Evolutionary conservation across 2,113 vertebrate genomes (phyloP).

Genomic region (Tricholaema leucomelas): DNA sequence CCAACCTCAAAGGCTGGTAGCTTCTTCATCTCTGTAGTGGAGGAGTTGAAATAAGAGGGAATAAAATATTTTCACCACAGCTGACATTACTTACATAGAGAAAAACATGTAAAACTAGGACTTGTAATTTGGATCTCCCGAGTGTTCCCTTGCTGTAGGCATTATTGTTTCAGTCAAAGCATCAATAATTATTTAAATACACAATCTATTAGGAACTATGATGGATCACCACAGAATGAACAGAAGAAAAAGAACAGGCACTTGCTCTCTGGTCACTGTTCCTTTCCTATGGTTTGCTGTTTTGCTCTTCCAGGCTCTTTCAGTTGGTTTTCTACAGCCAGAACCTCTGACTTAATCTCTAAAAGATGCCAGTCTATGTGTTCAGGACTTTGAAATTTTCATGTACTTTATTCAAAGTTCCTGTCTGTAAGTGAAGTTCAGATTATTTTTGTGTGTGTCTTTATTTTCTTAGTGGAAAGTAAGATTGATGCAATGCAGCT

Average conservation of each 20-base stretch:
- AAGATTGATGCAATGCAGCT: background rate
- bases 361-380: background rate
- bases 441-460: background rate
- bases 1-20: background rate
- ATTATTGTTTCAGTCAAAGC: background rate
- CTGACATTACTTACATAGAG: background rate
- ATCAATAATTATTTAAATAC: background rate
- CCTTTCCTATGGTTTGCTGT: rapidly evolving
- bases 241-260: background rate
- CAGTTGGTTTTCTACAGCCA: background rate
- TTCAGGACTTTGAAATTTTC: background rate
- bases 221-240: background rate
- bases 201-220: background rate
- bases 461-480: conserved; percentile 4
- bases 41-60: background rate
- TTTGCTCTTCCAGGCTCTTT: background rate
- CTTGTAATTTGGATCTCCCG: background rate
- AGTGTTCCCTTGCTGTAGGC: background rate
- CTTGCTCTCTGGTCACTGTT: background rate
- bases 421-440: background rate
- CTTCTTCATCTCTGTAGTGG: background rate
- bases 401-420: background rate
- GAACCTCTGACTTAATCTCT: background rate
- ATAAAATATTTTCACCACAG: background rate
- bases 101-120: background rate